Percentiles rank a stretch among this genome's conserved stretches.
phyloP scores from a whole-genome alignment of 1,140 invertebrate genomes.

The Helicoverpa armigera region DNA sequence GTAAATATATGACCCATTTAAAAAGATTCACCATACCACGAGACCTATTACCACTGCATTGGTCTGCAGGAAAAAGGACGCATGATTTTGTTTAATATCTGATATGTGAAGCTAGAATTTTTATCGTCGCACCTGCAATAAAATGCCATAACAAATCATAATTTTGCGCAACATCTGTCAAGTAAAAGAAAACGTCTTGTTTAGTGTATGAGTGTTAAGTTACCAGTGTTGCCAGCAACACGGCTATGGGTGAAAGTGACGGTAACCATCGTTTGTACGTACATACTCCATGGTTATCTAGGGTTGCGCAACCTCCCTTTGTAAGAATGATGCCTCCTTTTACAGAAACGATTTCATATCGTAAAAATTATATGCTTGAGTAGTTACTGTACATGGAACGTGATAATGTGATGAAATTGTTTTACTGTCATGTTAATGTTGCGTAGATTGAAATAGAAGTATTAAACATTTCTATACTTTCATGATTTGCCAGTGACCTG shows the following conservation, averaged over 20 bases:
- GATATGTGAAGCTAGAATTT: too few species aligned
- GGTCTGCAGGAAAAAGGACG: too few species aligned
- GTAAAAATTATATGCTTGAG: conserved; percentile 14
- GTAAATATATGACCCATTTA: too few species aligned
- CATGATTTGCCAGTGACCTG: too few species aligned
- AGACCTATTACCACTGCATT: too few species aligned
- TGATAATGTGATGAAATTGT: conserved; percentile 10
- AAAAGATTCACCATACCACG: too few species aligned
- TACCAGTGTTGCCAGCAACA: neutral
- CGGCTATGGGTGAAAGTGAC: conserved; percentile 35
- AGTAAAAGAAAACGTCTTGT: neutral
- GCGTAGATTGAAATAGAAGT: too few species aligned
- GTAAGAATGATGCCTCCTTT: conserved; percentile 32
- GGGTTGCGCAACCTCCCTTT: conserved; percentile 22
- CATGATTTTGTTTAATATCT: too few species aligned
- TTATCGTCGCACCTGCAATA: neutral
- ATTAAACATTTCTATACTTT: too few species aligned
- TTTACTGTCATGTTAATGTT: neutral
- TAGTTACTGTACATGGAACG: neutral
- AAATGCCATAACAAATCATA: conserved; percentile 13
- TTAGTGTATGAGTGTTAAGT: conserved; percentile 25
- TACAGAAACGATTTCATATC: conserved; percentile 23
- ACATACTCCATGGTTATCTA: conserved; percentile 1
- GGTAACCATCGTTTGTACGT: conserved; percentile 9
- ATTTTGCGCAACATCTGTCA: neutral